Evolutionary conservation across 2,113 vertebrate species (phyloP), one percentile per base, ranked within the genome.

Genomic region (Amazona vittata): DNA sequence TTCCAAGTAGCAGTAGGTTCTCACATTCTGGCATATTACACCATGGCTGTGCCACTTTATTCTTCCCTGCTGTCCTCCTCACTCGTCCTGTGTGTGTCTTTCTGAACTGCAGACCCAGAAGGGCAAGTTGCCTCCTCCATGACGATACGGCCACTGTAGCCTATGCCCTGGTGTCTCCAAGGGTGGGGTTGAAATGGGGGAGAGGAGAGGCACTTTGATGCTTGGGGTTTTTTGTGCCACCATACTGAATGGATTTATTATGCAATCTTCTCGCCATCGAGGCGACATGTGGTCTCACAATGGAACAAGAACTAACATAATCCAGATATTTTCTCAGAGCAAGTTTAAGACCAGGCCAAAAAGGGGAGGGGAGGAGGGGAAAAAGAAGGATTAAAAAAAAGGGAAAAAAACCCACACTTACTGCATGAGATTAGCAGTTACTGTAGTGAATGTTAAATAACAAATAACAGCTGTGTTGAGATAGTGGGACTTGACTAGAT

Each of bases 271-370:
- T 91, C 1, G 2, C 93, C 93, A 82, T 76, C 20, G n/a, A 92
- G 85, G 91, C 52, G 13, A 78, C 11, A 10, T 92, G 92, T 89
- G 94, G 81, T 94, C 90, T 84, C 77, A 83, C 78, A 93, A n/a
- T 90, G 90, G 64, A 96, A 90, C 86, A 93, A 96, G 75, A 88
- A 28, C 91, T 94, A 96, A 95, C 85, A 75, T 93, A 94, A 93
- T 91, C 83, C 93, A 96, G 95, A 92, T 86, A 96, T 82, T 96
- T 94, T 94, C 82, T 94, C 84, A 82, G 46, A 86, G n/a, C 81
- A 80, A 89, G 74, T 91, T 93, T 77, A 93, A 53, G 70, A 79
- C 47, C 47, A 86, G 67, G 82, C 83, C 70, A 93, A 74, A 94
- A 92, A 47, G 15, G 2, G 1, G 1, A 6, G 13, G 0, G 50